Conservation (phyloP, 1,140 invertebrate genomes). For the Bombus soroeensis region DNA sequence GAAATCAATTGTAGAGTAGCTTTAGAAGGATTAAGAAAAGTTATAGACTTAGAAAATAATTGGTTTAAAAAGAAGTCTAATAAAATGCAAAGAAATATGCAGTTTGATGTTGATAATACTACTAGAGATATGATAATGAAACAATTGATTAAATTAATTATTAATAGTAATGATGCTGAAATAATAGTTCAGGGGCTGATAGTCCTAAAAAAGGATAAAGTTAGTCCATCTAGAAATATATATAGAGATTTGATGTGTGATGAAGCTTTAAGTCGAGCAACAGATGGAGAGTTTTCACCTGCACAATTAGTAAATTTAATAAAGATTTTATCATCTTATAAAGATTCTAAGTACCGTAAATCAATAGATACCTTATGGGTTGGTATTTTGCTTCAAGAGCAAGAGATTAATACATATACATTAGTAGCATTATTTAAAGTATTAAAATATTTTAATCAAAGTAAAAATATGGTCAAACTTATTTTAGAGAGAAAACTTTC, state of each 20-base stretch:
- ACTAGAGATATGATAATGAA: conserved; percentile 78
- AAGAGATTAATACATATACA: conserved; percentile 85
- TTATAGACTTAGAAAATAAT: conserved; percentile 83
- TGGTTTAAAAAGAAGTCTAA: conserved; percentile 53
- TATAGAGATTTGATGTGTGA: conserved; percentile 85
- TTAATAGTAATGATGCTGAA: conserved; percentile 75
- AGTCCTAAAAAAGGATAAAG: conserved; percentile 75
- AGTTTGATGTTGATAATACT: conserved; percentile 22
- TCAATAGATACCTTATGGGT: conserved; percentile 88
- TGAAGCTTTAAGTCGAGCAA: conserved; percentile 85
- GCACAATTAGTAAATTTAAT: conserved; percentile 85
- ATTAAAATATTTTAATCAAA: conserved; percentile 84
- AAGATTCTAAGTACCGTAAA: conserved; percentile 80
- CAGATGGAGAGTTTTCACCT: conserved; percentile 85
- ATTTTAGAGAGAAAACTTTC: conserved; percentile 86
- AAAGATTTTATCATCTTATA: conserved; percentile 73
- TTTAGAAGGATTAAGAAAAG: conserved; percentile 81
- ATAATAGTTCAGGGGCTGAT: conserved; percentile 81
- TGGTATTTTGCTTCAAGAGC: conserved; percentile 85
- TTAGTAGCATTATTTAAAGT: conserved; percentile 84
- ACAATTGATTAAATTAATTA: conserved; percentile 81
- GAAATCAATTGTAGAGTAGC: conserved; percentile 83
- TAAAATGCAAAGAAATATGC: conserved; percentile 53
- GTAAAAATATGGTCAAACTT: conserved; percentile 85
- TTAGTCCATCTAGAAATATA: conserved; percentile 78